Evolutionary conservation across 2,797 vertebrate species (phyloP), one percentile per base, ranked within the genome.

Genomic region (Enteromius trimaculatus): DNA sequence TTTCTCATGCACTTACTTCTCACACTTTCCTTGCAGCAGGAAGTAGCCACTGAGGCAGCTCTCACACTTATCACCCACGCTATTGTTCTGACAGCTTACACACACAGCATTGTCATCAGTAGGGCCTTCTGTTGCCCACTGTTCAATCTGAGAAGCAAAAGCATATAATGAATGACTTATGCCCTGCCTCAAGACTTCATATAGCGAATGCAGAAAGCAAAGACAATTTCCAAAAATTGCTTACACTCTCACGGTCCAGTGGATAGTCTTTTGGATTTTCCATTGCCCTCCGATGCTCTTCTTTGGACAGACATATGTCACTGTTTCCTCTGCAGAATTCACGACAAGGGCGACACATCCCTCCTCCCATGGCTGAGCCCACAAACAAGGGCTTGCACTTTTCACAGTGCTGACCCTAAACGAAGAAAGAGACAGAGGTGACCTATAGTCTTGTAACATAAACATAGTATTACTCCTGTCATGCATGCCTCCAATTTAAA

Each of bases 311-410:
- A 90, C 97, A 98, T 80, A 97, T 88, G 8, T 91, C 95, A 62
- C 96, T 97, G 91, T 98, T 97, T 66, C 96, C 95, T 1, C 92
- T 93, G 92, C 97, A 98, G 89, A 97, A 97, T 87, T 95, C 91
- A 1, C 94, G 93, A 86, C 97, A 98, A 13, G 97, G 95, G 17
- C 95, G 95, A 89, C 97, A 98, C 11, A 92, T 94, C 0, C 97
- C 97, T 0, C 97, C 97, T 0, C 94, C 95, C 0, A 96, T 87
- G 0, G 97, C 97, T 0, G 95, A 97, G 47, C 97, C 97, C 75
- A 98, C 97, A 6, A 95, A 98, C 60, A 98, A 92, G 0, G 97
- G 96, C 90, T 96, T 96, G 87, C 97, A 98, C 89, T 96, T 96
- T 87, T 98, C 97, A 80, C 97, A 98, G 88, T 97, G 95, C 44